phyloP scores from a whole-genome alignment of 1,140 invertebrate species.

The Popillia japonica region DNA sequence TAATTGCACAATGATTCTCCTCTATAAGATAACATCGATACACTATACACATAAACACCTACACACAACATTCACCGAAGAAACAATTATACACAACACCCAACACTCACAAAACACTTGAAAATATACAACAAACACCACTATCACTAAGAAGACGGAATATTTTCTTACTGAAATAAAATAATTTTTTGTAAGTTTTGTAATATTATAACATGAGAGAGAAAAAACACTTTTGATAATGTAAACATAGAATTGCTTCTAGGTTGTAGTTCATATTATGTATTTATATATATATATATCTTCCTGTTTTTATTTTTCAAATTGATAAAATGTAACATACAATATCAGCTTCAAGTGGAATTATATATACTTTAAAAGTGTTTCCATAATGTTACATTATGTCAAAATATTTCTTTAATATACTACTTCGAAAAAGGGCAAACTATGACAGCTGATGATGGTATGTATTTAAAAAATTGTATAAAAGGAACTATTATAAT shows the following conservation, averaged over 20 bases:
- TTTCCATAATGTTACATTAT: constrained; percentile 1
- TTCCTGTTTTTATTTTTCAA: constrained; percentile 10
- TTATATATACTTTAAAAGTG: constrained; percentile 7
- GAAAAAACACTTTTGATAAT: constrained; percentile 31
- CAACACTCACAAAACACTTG: constrained; percentile 21
- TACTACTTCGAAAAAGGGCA: neutral
- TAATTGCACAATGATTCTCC: constrained; percentile 19
- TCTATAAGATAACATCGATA: neutral
- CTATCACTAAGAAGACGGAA: constrained; percentile 24
- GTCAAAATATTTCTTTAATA: constrained; percentile 7
- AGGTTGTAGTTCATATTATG: constrained; percentile 23
- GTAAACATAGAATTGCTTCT: constrained; percentile 33
- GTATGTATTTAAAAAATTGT: constrained; percentile 36
- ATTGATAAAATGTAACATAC: constrained; percentile 12
- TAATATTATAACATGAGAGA: constrained; percentile 33
- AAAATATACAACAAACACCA: constrained; percentile 23
- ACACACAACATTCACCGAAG: constrained; percentile 16
- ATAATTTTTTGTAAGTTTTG: constrained; percentile 31
- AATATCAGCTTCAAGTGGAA: neutral
- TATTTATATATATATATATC: constrained; percentile 30
- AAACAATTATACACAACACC: constrained; percentile 22
- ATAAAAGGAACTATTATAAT: constrained; percentile 8
- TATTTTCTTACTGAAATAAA: constrained; percentile 32
- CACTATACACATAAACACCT: constrained; percentile 19
- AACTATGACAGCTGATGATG: constrained; percentile 32